Conservation (phyloP, 2,113 vertebrate species). For the Limanda limanda region DNA sequence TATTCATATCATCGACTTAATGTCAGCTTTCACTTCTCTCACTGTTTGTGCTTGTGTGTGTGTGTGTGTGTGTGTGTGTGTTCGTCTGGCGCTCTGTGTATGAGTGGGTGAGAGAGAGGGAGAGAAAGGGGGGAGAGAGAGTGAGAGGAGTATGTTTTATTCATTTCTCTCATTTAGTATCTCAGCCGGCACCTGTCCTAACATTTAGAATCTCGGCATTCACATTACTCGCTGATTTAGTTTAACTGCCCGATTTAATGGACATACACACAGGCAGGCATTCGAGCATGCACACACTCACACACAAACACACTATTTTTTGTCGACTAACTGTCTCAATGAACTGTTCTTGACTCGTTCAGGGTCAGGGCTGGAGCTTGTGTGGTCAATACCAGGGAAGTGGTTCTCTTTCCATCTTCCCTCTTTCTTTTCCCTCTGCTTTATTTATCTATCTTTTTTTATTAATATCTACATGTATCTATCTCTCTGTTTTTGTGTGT, state of each 20-base stretch:
- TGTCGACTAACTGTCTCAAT: slow-evolving; percentile 29
- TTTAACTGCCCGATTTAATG: slow-evolving; percentile 85
- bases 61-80: slow-evolving; percentile 30
- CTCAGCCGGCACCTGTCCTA: slow-evolving; percentile 96
- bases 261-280: slow-evolving; percentile 23
- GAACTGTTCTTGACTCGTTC: slow-evolving; percentile 5
- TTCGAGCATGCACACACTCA: slow-evolving; percentile 15
- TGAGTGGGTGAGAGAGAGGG: slow-evolving; percentile 22
- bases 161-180: slow-evolving; percentile 99
- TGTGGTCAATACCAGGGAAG: background rate
- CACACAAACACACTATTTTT: slow-evolving; percentile 3
- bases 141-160: slow-evolving; percentile 92
- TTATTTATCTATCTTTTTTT: background rate
- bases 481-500: background rate
- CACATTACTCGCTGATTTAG: slow-evolving; percentile 97
- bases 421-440: background rate
- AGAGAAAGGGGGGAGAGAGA: slow-evolving; percentile 18
- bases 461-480: background rate
- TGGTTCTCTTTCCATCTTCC: background rate
- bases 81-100: slow-evolving; percentile 11
- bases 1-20: slow-evolving; percentile 99
- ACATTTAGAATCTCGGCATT: slow-evolving; percentile 96
- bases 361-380: slow-evolving; percentile 22
- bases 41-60: slow-evolving; percentile 35
- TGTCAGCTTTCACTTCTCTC: slow-evolving; percentile 89